phyloP scores from a whole-genome alignment of 1,140 invertebrate genomes.

The Panagrolaimus sp. region DNA sequence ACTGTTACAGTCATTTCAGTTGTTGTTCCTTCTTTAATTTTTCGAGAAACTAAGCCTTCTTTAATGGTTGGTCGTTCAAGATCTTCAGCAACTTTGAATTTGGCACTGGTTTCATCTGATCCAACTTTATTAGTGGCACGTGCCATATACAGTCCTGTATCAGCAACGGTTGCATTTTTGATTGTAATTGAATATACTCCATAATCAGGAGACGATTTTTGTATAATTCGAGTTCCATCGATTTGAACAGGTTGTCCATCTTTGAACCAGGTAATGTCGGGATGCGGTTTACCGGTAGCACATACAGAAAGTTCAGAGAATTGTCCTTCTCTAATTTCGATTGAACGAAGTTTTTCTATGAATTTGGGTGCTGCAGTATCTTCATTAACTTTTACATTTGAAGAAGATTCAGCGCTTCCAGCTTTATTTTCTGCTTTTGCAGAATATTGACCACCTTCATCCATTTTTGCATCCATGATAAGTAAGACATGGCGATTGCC shows the following conservation, averaged over 20 bases:
- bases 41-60: slow-evolving; percentile 37
- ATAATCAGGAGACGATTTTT: slow-evolving; percentile 51
- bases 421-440: slow-evolving; percentile 46
- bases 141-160: slow-evolving; percentile 42
- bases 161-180: slow-evolving; percentile 48
- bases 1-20: slow-evolving; percentile 71
- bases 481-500: slow-evolving; percentile 70
- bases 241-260: slow-evolving; percentile 65
- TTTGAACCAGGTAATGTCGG: slow-evolving; percentile 59
- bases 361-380: slow-evolving; percentile 62
- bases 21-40: slow-evolving; percentile 69
- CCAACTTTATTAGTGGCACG: slow-evolving; percentile 46
- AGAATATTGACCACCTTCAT: slow-evolving; percentile 68
- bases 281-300: slow-evolving; percentile 53
- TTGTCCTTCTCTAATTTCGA: slow-evolving; percentile 46
- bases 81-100: slow-evolving; percentile 37
- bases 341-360: slow-evolving; percentile 56
- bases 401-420: slow-evolving; percentile 43
- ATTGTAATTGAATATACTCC: slow-evolving; percentile 59
- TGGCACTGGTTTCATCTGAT: slow-evolving; percentile 33
- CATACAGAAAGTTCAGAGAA: slow-evolving; percentile 36
- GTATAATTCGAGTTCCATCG: slow-evolving; percentile 40
- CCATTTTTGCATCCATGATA: slow-evolving; percentile 69
- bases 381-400: slow-evolving; percentile 41
- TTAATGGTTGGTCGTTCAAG: slow-evolving; percentile 43